Evolutionary conservation across 2,888 invertebrate species (phyloP).

Genomic region (Xestia sexstrigata): DNA sequence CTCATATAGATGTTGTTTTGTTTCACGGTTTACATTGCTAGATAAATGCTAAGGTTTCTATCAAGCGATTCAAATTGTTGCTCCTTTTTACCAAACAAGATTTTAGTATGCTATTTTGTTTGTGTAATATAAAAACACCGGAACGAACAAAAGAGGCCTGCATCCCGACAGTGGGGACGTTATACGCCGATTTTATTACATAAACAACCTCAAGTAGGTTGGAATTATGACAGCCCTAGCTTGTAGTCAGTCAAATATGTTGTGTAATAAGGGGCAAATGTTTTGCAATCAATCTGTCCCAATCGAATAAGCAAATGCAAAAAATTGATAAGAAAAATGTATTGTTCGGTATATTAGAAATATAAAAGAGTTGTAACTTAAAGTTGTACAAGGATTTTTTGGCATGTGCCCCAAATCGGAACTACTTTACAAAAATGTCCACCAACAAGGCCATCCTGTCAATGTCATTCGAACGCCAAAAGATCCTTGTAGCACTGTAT

Average conservation of each 20-base stretch:
- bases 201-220: neutral
- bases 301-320: neutral
- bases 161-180: neutral
- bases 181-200: too few relatives aligned
- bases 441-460: neutral
- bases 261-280: neutral
- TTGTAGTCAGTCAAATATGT: neutral
- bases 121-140: neutral
- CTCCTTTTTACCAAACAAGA: neutral
- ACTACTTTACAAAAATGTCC: neutral
- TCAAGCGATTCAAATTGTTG: neutral
- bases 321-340: neutral
- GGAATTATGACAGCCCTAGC: neutral
- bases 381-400: neutral
- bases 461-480: neutral
- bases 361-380: neutral
- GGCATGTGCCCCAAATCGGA: neutral
- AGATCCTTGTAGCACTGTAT: constrained; percentile 10
- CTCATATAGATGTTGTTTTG: constrained; percentile 57
- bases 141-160: neutral
- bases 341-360: neutral
- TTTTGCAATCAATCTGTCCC: neutral
- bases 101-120: neutral
- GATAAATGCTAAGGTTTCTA: constrained; percentile 21
- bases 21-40: constrained; percentile 21